Evolutionary conservation across 1,140 invertebrate genomes (phyloP), one percentile per base, ranked within the genome.

Genomic region (Drosophila jambulina): DNA sequence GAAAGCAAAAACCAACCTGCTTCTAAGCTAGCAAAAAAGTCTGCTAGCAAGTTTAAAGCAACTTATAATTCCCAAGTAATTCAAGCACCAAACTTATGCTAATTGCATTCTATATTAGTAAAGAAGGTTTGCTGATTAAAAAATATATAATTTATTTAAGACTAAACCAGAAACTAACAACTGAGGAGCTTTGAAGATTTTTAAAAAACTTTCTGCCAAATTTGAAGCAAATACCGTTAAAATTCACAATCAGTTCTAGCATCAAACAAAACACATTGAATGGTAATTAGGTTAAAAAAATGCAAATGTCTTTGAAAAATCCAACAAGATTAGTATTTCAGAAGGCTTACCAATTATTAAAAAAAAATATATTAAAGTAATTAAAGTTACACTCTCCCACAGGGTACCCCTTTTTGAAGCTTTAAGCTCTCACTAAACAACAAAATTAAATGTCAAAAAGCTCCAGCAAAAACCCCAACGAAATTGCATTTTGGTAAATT

Each of bases 401-500:
- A 45, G 23, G 32, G 4, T 29, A 23, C 43, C 0, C 8, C 15
- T n/a, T 29, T 38, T 4, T 0, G 0, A 71, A 76, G 74, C 62
- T 77, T 68, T 49, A 77, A 77, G 75, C 74, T 77, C 10, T 19
- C 29, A 3, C n/a, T 25, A 46, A 25, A 48, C 23, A 36, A 48
- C 23, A 23, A 36, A 23, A 4, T 1, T 2, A 38, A 68, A 71
- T 68, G 19, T 21, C 46, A 53, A 60, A 61, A 58, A 54, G 57
- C 63, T 46, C 8, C 2, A 45, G 5, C 15, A 23, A 36, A 17
- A 38, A 25, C n/a, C 34, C 9, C 53, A 38, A 23, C 9, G 8
- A 56, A 36, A 51, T 72, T 74, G 70, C 67, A 74, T 72, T 72
- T 29, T 36, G 34, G 23, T 27, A 34, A 72, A 72, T 36, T 72